Evolutionary conservation across 2,797 vertebrate species (phyloP).

Genomic region (Amblyopsis hoosieri): DNA sequence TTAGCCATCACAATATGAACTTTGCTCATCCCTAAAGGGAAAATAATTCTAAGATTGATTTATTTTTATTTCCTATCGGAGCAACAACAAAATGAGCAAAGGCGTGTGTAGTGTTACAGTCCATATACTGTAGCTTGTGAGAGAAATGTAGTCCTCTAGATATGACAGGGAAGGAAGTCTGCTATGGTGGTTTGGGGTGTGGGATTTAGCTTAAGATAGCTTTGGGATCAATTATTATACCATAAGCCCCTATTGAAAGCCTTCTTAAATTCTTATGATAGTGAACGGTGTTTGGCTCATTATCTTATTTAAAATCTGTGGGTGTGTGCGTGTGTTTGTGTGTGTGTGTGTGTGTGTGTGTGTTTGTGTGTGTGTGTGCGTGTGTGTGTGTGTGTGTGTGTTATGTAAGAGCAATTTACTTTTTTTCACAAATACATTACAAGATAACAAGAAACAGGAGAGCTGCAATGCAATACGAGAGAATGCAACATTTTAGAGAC

Average conservation of each 20-base stretch:
- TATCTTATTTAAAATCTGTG: neutral
- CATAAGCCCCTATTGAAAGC: conserved; percentile 3
- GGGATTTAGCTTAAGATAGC: conserved; percentile 5
- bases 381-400: no score
- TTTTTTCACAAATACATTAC: no score
- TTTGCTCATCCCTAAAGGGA: conserved; percentile 9
- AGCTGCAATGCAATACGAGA: neutral
- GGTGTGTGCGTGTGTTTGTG: no score
- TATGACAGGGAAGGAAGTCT: conserved; percentile 38
- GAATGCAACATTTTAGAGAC: neutral
- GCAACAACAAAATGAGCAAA: conserved; percentile 22
- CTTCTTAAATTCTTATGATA: neutral
- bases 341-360: no score
- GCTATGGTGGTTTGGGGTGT: conserved; percentile 32
- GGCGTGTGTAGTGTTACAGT: conserved; percentile 25
- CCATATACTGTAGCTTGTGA: conserved; percentile 29
- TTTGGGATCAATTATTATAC: conserved; percentile 26
- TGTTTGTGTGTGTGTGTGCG: no score
- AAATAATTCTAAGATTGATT: conserved; percentile 14
- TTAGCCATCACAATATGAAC: neutral
- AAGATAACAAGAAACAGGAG: no score
- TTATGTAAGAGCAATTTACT: no score
- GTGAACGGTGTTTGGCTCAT: neutral
- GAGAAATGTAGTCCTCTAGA: conserved; percentile 41
- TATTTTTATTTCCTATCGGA: conserved; percentile 35